Conservation (phyloP, 2,888 invertebrate species). For the Pilophorus perplexus region DNA sequence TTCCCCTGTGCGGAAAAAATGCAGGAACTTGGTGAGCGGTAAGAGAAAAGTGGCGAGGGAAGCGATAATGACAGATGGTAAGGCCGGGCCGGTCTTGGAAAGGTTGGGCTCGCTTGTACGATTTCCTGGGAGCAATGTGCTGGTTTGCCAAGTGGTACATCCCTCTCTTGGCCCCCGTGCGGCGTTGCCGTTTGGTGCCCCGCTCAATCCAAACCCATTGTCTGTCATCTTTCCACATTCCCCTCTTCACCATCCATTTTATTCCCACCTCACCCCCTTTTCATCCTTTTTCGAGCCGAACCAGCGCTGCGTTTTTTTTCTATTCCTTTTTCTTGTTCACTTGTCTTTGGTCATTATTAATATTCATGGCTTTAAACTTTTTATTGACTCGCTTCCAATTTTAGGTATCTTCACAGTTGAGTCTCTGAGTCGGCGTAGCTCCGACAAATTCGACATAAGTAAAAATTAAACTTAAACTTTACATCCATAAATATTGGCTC, state of each 20-base stretch:
- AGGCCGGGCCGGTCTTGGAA: slow-evolving; percentile 27
- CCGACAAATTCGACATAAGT: too few species aligned
- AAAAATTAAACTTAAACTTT: too few species aligned
- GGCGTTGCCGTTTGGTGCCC: slow-evolving; percentile 15
- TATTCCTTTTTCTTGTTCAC: not conserved
- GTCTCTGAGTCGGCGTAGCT: too few species aligned
- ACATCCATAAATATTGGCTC: too few species aligned
- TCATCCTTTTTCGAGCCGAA: slow-evolving; percentile 22
- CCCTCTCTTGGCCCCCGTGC: slow-evolving; percentile 3
- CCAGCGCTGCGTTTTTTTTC: not conserved
- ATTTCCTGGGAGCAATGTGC: slow-evolving; percentile 37
- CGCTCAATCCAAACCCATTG: slow-evolving; percentile 34
- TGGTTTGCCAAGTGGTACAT: slow-evolving; percentile 13
- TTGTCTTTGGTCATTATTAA: too few species aligned
- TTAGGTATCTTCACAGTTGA: too few species aligned
- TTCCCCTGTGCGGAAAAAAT: too few species aligned
- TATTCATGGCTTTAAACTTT: too few species aligned
- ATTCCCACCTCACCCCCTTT: too few species aligned
- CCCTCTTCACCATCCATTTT: not conserved
- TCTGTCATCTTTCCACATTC: slow-evolving; percentile 34
- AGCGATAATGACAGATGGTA: slow-evolving; percentile 33
- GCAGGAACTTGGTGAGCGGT: too few species aligned
- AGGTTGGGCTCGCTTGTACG: slow-evolving; percentile 29
- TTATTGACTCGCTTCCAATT: too few species aligned
- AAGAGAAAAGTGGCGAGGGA: too few species aligned